Base-by-base conservation (phyloP, 1,140 invertebrate genomes). In the Harpegnathos saltator region DNA sequence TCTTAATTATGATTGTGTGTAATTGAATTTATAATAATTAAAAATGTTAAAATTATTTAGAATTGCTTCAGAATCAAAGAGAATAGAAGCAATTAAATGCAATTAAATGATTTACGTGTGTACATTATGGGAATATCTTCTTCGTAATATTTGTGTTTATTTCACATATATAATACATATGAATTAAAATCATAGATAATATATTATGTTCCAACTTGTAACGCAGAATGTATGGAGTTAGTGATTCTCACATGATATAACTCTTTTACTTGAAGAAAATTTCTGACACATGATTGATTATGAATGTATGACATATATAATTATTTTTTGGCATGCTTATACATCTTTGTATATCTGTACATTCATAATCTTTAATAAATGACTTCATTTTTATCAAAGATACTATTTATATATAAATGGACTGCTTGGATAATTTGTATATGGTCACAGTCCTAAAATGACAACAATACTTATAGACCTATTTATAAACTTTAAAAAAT, bases 341-440 rank as follows among this genome's bases (percentile, higher is more conserved):
- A 19, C 50, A 26, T 68, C 3, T n/a, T n/a, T n/a, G n/a, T n/a
- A n/a, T n/a, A n/a, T n/a, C n/a, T n/a, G n/a, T n/a, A n/a, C n/a
- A n/a, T n/a, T n/a, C n/a, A n/a, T n/a, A n/a, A n/a, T n/a, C n/a
- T n/a, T 56, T 56, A 56, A 66, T 78, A 15, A 19, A 15, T 19
- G 0, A 9, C 11, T 9, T 3, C 48, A 58, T 15, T 71, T 69
- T 68, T 58, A 29, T 14, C 19, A 69, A 58, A 80, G 56, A 71
- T 54, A 3, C n/a, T 52, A 26, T 19, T 14, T 71, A 5, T 56
- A 17, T 29, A 14, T 3, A 62, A 26, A 63, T 62, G 62, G 66
- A 74, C 56, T 68, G 56, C n/a, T 83, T 15, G 48, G 63, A 89
- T 52, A 78, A 48, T 61, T 78, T 66, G 11, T 2, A 66, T 5